These are phyloP conservation scores for Maccullochella peelii DNA, from an alignment of 2,113 vertebrate genomes.

Conservation along the genomic window DNA sequence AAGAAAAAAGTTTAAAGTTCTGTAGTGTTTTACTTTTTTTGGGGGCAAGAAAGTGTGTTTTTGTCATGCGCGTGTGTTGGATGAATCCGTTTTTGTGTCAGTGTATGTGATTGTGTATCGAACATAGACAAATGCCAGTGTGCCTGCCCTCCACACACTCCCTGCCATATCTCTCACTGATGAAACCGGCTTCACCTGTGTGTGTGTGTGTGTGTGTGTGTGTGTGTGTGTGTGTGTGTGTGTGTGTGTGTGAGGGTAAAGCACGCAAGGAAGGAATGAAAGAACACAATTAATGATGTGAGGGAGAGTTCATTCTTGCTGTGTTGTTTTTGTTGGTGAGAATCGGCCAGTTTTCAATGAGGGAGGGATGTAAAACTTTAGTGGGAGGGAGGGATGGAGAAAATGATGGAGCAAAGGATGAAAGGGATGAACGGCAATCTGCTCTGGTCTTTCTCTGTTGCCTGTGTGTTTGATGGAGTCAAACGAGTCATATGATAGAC, in stretches of 20 bases:
- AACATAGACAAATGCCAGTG: constrained; percentile 42
- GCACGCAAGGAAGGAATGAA: background rate
- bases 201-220: constrained; percentile 5
- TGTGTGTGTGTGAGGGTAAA: background rate
- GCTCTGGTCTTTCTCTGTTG: background rate
- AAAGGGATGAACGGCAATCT: constrained; percentile 1
- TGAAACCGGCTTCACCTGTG: constrained; percentile 13
- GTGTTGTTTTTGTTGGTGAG: constrained; percentile 18
- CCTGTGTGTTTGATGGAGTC: constrained; percentile 47
- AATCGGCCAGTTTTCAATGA: constrained; percentile 2
- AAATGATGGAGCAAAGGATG: background rate
- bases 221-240: constrained; percentile 6
- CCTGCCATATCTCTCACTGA: constrained; percentile 15
- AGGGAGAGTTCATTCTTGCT: background rate
- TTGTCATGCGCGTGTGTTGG: background rate
- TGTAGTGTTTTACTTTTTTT: constrained; percentile 7
- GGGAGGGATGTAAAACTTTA: background rate
- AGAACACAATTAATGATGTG: constrained; percentile 8
- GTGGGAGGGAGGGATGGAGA: background rate
- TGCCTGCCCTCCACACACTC: constrained; percentile 41
- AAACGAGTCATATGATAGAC: constrained; percentile 65
- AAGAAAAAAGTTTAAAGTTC: constrained; percentile 31
- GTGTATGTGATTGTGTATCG: constrained; percentile 23
- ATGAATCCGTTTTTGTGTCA: constrained; percentile 2
- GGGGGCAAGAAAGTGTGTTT: background rate